Evolutionary conservation across 2,797 vertebrate species (phyloP), one percentile per base, ranked within the genome.

Genomic region (Melanogrammus aeglefinus): DNA sequence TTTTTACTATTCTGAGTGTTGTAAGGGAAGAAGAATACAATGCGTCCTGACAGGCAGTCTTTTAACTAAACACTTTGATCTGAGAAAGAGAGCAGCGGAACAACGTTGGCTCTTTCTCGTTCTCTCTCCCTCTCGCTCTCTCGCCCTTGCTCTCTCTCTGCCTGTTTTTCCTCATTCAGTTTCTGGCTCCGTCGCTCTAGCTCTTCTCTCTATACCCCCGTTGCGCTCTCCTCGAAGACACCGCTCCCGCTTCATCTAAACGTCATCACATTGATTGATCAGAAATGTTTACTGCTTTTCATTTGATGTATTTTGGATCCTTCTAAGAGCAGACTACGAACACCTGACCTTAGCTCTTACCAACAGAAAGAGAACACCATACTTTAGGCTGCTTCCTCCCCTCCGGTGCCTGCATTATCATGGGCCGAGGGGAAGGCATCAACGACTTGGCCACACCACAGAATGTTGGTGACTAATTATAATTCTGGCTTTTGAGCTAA

Each of bases 31-130:
- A 35, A 1, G 74, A 82, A 86, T 82, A 35, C 1, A 38, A 85
- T 80, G 69, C 71, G 72, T 83, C 51, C n/a, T 85, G 81, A 83
- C 84, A 85, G 81, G 79, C 84, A 78, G 75, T 75, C 76, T 85
- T 85, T 85, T 77, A 82, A 85, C 83, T 84, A 85, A 90, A 80
- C n/a, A 74, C 88, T 90, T 87, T 91, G 81, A 90, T 88, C 79
- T 78, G 73, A 76, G 73, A 12, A 24, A 1, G 24, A 41, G 79
- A 78, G 63, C 70, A 76, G 2, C 41, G 77, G 57, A 86, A 81
- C 78, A 66, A 73, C 72, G 73, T 85, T 35, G 75, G 79, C 72
- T 72, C 8, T 18, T 24, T 63, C 21, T 63, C 57, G 21, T 18
- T 77, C 57, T 35, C 72, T 35, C 72, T 72, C 8, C 29, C 39